Evolutionary conservation across 2,113 vertebrate species (phyloP).

Genomic region (Mus spicilegus): DNA sequence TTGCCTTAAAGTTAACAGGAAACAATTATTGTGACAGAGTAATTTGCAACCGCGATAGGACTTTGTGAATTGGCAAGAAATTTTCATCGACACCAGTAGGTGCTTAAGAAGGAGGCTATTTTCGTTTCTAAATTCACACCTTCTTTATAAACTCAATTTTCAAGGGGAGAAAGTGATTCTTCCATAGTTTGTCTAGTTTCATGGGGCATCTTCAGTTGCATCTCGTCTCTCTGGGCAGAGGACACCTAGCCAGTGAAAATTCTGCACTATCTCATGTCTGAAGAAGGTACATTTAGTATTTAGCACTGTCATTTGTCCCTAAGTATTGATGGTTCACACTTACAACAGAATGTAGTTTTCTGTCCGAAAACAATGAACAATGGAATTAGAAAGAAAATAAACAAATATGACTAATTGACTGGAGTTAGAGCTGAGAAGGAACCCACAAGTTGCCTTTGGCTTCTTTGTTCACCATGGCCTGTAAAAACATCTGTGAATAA

Average conservation of each 20-base stretch:
- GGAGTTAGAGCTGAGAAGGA: background rate
- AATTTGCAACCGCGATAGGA: constrained; percentile 78
- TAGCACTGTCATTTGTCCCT: background rate
- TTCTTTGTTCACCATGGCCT: background rate
- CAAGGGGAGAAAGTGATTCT: constrained; percentile 61
- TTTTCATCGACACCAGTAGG: constrained; percentile 62
- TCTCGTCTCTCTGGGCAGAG: constrained; percentile 43
- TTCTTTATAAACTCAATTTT: constrained; percentile 73
- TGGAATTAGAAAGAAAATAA: constrained; percentile 30
- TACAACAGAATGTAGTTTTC: background rate
- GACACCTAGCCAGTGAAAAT: background rate
- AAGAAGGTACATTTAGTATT: background rate
- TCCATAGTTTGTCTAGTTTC: constrained; percentile 52
- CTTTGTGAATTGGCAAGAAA: constrained; percentile 80
- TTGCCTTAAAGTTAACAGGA: constrained; percentile 84
- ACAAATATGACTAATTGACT: background rate
- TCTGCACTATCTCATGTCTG: background rate
- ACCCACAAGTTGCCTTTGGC: background rate
- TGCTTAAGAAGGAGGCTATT: constrained; percentile 70
- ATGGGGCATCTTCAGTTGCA: constrained; percentile 1
- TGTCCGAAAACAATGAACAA: background rate
- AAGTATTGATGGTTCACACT: background rate
- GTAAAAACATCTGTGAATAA: background rate
- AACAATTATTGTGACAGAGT: constrained; percentile 84
- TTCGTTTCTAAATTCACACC: constrained; percentile 70